Conservation (phyloP, 92 coral and sea anemone species). For the Isaurus tuberculatus region DNA sequence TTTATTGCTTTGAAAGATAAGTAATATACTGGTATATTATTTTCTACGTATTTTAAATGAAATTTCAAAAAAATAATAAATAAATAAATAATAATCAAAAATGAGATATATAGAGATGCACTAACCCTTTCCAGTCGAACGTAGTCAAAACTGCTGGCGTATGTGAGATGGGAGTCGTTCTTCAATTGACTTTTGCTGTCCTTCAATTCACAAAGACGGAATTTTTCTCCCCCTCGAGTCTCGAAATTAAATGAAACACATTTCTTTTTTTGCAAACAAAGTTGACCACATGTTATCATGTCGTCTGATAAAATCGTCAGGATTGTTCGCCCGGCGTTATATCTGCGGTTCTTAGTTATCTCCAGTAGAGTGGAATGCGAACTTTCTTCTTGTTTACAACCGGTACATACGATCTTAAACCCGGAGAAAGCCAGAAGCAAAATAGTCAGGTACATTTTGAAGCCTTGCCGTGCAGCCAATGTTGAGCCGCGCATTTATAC, state of each 20-base stretch:
- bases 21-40: no score
- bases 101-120: no score
- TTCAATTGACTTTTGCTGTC: background rate
- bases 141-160: background rate
- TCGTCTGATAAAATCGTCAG: background rate
- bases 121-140: background rate
- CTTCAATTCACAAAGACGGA: background rate
- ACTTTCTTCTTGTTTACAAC: background rate
- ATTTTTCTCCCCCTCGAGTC: background rate
- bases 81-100: no score
- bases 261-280: background rate
- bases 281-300: background rate
- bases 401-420: background rate
- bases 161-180: background rate
- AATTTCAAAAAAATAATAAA: no score
- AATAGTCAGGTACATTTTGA: background rate
- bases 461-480: background rate
- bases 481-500: no score
- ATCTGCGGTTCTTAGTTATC: background rate
- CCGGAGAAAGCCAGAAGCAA: background rate
- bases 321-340: background rate
- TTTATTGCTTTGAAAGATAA: no score
- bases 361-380: background rate
- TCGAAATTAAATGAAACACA: constrained; percentile 3
- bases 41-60: no score